phyloP scores from a whole-genome alignment of 2,888 invertebrate genomes.

The Aleiodes testaceus region DNA sequence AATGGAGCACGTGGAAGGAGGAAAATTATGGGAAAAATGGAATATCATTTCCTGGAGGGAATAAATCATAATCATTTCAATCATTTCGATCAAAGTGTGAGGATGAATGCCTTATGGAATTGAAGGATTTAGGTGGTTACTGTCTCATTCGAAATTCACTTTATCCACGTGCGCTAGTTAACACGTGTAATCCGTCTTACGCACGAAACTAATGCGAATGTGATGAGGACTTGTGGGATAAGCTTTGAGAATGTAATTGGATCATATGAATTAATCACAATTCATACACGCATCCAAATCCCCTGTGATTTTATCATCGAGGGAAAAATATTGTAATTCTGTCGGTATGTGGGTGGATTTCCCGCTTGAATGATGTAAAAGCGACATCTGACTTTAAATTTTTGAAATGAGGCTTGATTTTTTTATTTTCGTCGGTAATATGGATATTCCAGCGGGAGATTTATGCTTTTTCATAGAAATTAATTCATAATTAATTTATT shows the following conservation, averaged over 20 bases:
- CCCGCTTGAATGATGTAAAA: not conserved
- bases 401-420: not conserved
- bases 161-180: not conserved
- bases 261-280: not conserved
- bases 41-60: too few species aligned
- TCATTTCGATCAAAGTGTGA: not conserved
- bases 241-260: not conserved
- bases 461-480: not conserved
- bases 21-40: too few species aligned
- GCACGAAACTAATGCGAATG: constrained; percentile 9
- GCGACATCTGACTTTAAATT: constrained; percentile 23
- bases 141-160: not conserved
- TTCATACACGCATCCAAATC: constrained; percentile 17
- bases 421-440: constrained; percentile 13
- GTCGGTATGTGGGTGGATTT: constrained; percentile 30
- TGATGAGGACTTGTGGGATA: not conserved
- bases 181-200: constrained; percentile 11
- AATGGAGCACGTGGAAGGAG: too few species aligned
- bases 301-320: not conserved
- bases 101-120: not conserved
- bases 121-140: too few species aligned
- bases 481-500: not conserved
- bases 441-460: not conserved
- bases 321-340: not conserved
- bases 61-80: too few species aligned